These are phyloP conservation scores for Lamellibrachia columna DNA, from an alignment of 2,888 invertebrate species.

Conservation along the genomic window DNA sequence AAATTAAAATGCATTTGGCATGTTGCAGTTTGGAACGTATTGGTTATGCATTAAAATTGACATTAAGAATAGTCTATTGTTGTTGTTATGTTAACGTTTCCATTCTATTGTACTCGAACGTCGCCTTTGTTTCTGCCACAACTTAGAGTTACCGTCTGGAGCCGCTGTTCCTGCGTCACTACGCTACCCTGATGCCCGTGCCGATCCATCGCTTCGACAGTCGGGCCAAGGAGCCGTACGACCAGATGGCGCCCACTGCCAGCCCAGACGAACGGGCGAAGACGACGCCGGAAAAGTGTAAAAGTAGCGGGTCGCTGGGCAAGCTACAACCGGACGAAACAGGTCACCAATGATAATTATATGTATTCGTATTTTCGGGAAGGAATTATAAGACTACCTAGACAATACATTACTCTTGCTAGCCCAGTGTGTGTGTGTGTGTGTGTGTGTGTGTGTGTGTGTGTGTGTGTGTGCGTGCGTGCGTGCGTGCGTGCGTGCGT, in stretches of 20 bases:
- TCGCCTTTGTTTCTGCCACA: slow-evolving; percentile 20
- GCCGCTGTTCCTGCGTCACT: slow-evolving; percentile 72
- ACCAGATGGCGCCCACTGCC: slow-evolving; percentile 49
- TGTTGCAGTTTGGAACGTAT: neutral
- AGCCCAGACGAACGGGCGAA: neutral
- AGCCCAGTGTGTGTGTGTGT: too few relatives aligned
- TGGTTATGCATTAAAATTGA: neutral
- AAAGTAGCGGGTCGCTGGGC: neutral
- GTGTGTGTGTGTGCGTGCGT: too few relatives aligned
- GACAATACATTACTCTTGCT: neutral
- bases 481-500: too few relatives aligned
- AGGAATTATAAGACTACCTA: neutral
- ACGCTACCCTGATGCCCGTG: slow-evolving; percentile 72
- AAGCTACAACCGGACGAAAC: neutral
- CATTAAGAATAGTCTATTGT: neutral
- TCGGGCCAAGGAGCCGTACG: slow-evolving; percentile 64
- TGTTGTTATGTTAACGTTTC: neutral
- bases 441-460: too few relatives aligned
- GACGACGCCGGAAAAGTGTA: neutral
- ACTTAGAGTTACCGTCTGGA: slow-evolving; percentile 70
- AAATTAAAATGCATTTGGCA: neutral
- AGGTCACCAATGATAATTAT: neutral
- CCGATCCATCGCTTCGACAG: slow-evolving; percentile 70
- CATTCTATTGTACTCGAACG: neutral
- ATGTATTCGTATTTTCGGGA: neutral